Evolutionary conservation across 2,888 invertebrate species (phyloP).

Genomic region (Folsomia candida): DNA sequence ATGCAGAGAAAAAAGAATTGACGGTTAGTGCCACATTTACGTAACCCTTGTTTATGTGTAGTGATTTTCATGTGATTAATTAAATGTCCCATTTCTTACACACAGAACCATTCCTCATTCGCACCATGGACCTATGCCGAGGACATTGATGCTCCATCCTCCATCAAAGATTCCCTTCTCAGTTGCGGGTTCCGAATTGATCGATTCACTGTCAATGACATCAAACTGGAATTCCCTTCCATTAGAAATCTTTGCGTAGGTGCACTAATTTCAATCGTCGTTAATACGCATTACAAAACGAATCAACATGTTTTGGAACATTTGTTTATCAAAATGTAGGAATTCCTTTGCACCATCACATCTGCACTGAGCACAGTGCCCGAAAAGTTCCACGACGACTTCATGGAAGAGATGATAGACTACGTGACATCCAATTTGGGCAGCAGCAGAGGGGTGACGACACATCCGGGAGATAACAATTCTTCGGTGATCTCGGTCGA

Average conservation of each 20-base stretch:
- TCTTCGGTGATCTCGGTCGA: neutral
- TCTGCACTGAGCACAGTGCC: neutral
- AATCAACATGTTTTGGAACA: too few species aligned
- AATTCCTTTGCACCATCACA: neutral
- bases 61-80: too few species aligned
- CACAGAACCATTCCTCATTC: neutral
- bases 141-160: neutral
- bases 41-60: too few species aligned
- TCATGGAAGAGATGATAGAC: neutral
- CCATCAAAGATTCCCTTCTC: neutral
- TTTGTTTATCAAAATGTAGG: neutral
- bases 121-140: neutral
- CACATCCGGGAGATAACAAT: neutral
- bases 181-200: neutral
- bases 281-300: too few species aligned
- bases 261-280: neutral
- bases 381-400: neutral
- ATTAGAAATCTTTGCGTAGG: neutral
- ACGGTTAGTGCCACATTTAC: neutral
- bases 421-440: neutral
- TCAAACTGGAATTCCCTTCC: neutral
- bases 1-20: neutral
- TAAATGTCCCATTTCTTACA: too few species aligned
- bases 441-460: neutral
- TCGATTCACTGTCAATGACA: neutral